Evolutionary conservation across 2,797 vertebrate genomes (phyloP), one percentile per base, ranked within the genome.

Genomic region (Myotis findleyi): DNA sequence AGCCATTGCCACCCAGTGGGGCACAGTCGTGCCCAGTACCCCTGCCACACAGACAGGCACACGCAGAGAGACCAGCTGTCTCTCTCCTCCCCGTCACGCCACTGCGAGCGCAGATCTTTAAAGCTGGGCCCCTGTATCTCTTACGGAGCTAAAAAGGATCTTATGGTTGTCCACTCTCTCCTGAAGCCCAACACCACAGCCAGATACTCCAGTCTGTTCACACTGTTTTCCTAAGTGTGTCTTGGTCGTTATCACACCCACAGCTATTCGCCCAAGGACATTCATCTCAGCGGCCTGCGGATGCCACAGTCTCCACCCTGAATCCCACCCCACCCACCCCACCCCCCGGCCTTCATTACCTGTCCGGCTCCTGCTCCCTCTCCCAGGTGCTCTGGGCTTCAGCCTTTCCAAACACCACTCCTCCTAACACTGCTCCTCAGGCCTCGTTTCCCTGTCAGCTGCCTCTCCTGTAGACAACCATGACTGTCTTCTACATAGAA

Each of bases 111-210:
- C 79, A 16, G 7, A 49, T 49, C 93, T 72, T 73, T 82, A 47
- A 87, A 86, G 25, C 16, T 18, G 81, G 3, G 14, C 51, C 23
- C 16, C 49, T 80, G 87, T 76, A 81, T 87, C 75, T 64, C 21
- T 25, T 49, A 36, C 2, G 20, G 25, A 85, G 44, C n/a, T 69
- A 18, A 55, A 66, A 77, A 38, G 12, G 82, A 64, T 47, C 47
- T 79, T 41, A 51, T 25, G 14, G 3, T 57, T 51, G 38, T 64
- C 81, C 21, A 72, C 59, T 71, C 6, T 72, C 21, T 95, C 72
- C 41, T 71, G 51, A 92, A 93, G 30, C 81, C 18, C 17, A 84
- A 51, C 14, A n/a, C 88, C 51, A 89, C 18, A 72, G 53, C 33
- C 9, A 68, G 14, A 21, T 66, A 80, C 53, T 92, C 49, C 81